Conservation (phyloP, 2,888 invertebrate species). For the Synergus laeviventris region DNA sequence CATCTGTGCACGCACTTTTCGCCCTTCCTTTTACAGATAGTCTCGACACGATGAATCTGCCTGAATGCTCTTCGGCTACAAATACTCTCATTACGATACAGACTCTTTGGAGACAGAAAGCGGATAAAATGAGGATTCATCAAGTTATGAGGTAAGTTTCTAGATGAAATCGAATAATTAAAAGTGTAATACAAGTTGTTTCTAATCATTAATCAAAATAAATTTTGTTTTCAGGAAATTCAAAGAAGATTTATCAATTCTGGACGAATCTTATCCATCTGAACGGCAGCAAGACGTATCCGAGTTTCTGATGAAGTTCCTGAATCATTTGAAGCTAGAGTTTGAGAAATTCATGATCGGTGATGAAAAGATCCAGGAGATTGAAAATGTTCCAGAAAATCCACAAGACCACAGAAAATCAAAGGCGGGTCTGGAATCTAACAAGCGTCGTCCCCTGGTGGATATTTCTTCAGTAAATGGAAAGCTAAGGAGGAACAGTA, state of each 20-base stretch:
- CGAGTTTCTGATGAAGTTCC: conserved; percentile 67
- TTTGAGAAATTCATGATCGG: conserved; percentile 58
- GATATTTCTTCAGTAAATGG: conserved; percentile 58
- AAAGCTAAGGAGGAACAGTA: conserved; percentile 35
- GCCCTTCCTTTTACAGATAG: conserved; percentile 62
- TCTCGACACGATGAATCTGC: conserved; percentile 52
- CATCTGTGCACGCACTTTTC: conserved; percentile 67
- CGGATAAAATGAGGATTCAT: conserved; percentile 56
- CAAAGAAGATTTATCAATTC: conserved; percentile 62
- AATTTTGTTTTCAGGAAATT: conserved; percentile 54
- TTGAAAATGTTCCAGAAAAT: conserved; percentile 63
- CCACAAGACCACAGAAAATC: conserved; percentile 51
- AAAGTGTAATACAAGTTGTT: conserved; percentile 7
- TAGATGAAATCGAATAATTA: neutral
- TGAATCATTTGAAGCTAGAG: conserved; percentile 67
- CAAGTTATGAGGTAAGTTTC: conserved; percentile 60
- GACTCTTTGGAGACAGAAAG: conserved; percentile 61
- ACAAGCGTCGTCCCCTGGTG: conserved; percentile 60
- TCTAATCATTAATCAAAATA: neutral
- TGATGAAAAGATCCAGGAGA: conserved; percentile 52
- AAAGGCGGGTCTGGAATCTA: conserved; percentile 49
- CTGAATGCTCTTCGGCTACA: conserved; percentile 59
- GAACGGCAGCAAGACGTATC: conserved; percentile 70
- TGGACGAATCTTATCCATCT: conserved; percentile 66
- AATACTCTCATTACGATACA: conserved; percentile 59